Percentiles rank a stretch among this genome's conserved stretches.
Evolutionary conservation across 2,888 invertebrate genomes (phyloP).

Genomic region (Tenthredo livida): DNA sequence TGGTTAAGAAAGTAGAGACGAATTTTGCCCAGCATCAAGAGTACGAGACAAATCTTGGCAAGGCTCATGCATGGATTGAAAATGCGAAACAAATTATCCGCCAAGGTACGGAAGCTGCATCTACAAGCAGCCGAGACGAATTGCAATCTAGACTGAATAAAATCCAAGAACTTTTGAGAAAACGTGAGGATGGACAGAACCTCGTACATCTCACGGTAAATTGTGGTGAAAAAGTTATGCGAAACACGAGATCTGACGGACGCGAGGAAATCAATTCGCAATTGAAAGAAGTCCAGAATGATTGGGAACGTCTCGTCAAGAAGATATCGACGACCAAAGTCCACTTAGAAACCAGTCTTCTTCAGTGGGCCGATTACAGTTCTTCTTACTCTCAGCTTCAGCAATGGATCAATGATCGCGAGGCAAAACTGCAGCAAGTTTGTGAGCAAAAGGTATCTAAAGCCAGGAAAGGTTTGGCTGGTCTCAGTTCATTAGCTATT

Average conservation of each 20-base stretch:
- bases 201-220: slow-evolving; percentile 92
- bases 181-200: slow-evolving; percentile 93
- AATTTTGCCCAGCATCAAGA: slow-evolving; percentile 92
- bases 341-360: slow-evolving; percentile 91
- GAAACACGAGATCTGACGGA: slow-evolving; percentile 94
- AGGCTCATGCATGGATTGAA: slow-evolving; percentile 92
- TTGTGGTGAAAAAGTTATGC: slow-evolving; percentile 92
- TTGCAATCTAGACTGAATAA: slow-evolving; percentile 89
- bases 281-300: slow-evolving; percentile 92
- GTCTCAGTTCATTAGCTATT: slow-evolving; percentile 88
- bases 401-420: slow-evolving; percentile 96
- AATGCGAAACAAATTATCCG: slow-evolving; percentile 91
- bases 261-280: slow-evolving; percentile 92
- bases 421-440: slow-evolving; percentile 94
- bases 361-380: slow-evolving; percentile 98
- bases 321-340: slow-evolving; percentile 96
- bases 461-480: slow-evolving; percentile 88
- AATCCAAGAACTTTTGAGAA: slow-evolving; percentile 89
- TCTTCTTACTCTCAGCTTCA: slow-evolving; percentile 95
- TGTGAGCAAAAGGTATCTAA: slow-evolving; percentile 91
- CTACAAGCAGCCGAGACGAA: slow-evolving; percentile 89
- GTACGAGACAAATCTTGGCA: slow-evolving; percentile 87
- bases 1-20: slow-evolving; percentile 93
- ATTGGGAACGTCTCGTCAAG: slow-evolving; percentile 95
- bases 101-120: slow-evolving; percentile 89